These are phyloP conservation scores for Campylomormyrus tamandua DNA, from an alignment of 2,113 vertebrate species.

Conservation along the genomic window DNA sequence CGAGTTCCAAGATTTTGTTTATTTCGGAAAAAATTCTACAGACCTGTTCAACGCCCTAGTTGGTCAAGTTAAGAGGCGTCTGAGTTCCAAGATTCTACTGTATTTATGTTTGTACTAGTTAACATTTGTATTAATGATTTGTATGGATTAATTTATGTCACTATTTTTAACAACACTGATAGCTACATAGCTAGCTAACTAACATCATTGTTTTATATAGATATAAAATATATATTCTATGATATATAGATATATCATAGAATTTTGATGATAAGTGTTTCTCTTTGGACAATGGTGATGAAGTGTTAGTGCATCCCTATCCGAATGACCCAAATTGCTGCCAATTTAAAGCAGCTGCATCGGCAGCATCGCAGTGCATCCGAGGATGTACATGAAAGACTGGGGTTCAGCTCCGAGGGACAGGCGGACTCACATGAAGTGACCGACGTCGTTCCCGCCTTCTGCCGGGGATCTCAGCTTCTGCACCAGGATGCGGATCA, in stretches of 20 bases:
- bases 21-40: too few species aligned
- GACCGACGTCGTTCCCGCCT: conserved; percentile 51
- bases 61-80: too few species aligned
- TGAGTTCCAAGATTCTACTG: too few species aligned
- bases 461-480: conserved; percentile 62
- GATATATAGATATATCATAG: too few species aligned
- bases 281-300: neutral
- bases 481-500: conserved; percentile 65
- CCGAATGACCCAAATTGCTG: neutral
- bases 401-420: neutral
- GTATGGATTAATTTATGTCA: neutral
- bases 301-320: neutral
- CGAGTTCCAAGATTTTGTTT: too few species aligned
- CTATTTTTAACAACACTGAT: neutral
- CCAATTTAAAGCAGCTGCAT: neutral
- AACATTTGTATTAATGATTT: neutral
- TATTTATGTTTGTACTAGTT: neutral
- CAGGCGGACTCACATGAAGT: conserved; percentile 57
- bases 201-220: neutral
- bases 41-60: too few species aligned
- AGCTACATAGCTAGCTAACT: neutral
- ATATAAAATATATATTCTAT: too few species aligned
- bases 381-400: neutral
- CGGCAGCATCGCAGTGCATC: neutral
- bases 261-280: neutral